Evolutionary conservation across 2,888 invertebrate species (phyloP).

Genomic region (Graphium colonna): DNA sequence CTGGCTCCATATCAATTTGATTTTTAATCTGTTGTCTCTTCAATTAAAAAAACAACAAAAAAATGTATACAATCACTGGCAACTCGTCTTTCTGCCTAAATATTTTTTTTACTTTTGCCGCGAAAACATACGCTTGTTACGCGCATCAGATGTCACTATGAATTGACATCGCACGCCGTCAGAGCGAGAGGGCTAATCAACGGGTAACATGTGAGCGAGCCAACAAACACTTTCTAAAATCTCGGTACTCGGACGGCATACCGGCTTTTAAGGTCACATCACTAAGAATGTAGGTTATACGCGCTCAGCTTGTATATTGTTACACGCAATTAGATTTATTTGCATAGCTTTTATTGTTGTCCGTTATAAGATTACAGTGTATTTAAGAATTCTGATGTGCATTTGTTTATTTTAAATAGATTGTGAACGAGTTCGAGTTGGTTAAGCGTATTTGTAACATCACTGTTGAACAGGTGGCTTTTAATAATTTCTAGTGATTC

Average conservation of each 20-base stretch:
- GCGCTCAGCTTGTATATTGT: background rate
- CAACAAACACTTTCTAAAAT: constrained; percentile 65
- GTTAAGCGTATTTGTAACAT: too few species aligned
- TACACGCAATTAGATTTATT: background rate
- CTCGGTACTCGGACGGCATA: constrained; percentile 42
- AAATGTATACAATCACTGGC: too few species aligned
- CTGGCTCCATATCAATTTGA: constrained; percentile 9
- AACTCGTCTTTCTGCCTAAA: too few species aligned
- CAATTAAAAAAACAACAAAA: background rate
- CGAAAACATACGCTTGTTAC: constrained; percentile 24
- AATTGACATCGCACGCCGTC: constrained; percentile 13
- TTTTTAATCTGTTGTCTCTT: constrained; percentile 15
- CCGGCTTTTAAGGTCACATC: constrained; percentile 71
- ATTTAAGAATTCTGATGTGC: background rate
- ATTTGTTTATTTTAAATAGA: background rate
- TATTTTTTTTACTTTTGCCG: constrained; percentile 4
- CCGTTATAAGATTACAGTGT: background rate
- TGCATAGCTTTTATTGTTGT: background rate
- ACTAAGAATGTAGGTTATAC: constrained; percentile 19
- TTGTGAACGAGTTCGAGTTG: background rate
- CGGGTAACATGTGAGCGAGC: constrained; percentile 38
- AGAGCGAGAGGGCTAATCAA: constrained; percentile 38
- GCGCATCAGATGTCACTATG: constrained; percentile 34
- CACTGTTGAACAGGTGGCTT: background rate
- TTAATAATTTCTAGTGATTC: too few species aligned